Percentiles rank a stretch among this genome's conserved stretches.
These are phyloP conservation scores for Neofelis nebulosa DNA, from an alignment of 2,113 vertebrate genomes.

Conservation along the genomic window DNA sequence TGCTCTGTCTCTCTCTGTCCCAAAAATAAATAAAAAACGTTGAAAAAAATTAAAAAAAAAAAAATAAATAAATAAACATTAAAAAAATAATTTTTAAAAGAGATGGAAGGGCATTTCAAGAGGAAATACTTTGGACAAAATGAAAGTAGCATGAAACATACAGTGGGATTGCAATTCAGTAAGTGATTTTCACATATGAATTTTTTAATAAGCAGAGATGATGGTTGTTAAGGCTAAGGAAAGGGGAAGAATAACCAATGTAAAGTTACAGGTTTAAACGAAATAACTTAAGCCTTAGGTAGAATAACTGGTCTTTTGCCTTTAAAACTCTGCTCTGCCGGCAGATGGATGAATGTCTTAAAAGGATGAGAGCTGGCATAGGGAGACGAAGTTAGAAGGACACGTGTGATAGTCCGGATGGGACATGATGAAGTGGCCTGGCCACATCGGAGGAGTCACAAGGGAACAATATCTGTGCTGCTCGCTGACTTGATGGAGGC, in stretches of 20 bases:
- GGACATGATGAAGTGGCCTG: background rate
- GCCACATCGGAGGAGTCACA: background rate
- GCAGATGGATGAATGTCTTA: background rate
- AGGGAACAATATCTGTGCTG: background rate
- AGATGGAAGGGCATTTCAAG: background rate
- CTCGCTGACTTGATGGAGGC: background rate
- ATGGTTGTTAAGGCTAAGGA: background rate
- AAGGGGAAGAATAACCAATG: background rate
- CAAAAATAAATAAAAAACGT: too few species aligned
- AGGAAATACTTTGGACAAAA: background rate
- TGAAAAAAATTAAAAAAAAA: too few species aligned
- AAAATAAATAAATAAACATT: too few species aligned
- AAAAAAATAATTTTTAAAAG: background rate
- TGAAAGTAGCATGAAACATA: background rate
- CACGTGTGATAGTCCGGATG: background rate
- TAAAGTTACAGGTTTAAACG: background rate
- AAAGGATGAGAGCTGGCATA: background rate
- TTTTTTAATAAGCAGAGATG: background rate
- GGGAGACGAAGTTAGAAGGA: background rate
- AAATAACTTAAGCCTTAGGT: background rate
- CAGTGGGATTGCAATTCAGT: background rate
- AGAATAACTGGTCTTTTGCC: rapidly evolving
- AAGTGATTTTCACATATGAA: background rate
- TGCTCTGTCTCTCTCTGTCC: too few species aligned
- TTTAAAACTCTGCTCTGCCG: background rate